phyloP scores from a whole-genome alignment of 2,888 invertebrate genomes.

The Laspeyria flexula region DNA sequence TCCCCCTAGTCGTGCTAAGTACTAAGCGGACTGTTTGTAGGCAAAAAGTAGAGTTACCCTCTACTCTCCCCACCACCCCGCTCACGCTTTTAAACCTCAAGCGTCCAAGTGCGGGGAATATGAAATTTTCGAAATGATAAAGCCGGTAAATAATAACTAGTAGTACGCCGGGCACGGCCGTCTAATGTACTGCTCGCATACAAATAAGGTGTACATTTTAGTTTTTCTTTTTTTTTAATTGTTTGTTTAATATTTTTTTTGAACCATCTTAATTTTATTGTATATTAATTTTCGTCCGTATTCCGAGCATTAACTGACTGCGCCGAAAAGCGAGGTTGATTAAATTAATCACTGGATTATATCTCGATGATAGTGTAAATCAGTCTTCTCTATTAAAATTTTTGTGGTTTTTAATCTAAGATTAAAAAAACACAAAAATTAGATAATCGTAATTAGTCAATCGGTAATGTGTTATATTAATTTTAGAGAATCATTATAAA shows the following conservation, averaged over 20 bases:
- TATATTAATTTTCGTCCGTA: too few species aligned
- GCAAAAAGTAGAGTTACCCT: conserved; percentile 72
- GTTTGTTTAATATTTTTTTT: not conserved
- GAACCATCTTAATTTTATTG: too few species aligned
- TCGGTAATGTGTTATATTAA: too few species aligned
- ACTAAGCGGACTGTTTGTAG: conserved; percentile 77
- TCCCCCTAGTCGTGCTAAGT: conserved; percentile 73
- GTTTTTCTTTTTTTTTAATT: not conserved
- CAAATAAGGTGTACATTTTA: conserved; percentile 18
- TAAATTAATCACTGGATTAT: too few species aligned
- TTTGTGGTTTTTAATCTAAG: too few species aligned
- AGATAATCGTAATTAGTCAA: too few species aligned
- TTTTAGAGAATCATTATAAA: too few species aligned
- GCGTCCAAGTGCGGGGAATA: conserved; percentile 86
- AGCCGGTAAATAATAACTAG: conserved; percentile 86
- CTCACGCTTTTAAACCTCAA: conserved; percentile 85
- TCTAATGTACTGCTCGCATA: conserved; percentile 67
- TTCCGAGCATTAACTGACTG: too few species aligned
- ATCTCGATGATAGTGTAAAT: too few species aligned
- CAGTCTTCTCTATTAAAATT: too few species aligned
- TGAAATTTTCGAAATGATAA: conserved; percentile 87
- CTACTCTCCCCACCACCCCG: conserved; percentile 62
- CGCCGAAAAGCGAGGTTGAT: too few species aligned
- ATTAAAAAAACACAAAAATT: too few species aligned
- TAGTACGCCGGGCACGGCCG: conserved; percentile 79